A percentile compares a stretch with the other conserved stretches of the same genome.
Conservation (phyloP, 2,888 invertebrate species). For the Pinctada fucata region DNA sequence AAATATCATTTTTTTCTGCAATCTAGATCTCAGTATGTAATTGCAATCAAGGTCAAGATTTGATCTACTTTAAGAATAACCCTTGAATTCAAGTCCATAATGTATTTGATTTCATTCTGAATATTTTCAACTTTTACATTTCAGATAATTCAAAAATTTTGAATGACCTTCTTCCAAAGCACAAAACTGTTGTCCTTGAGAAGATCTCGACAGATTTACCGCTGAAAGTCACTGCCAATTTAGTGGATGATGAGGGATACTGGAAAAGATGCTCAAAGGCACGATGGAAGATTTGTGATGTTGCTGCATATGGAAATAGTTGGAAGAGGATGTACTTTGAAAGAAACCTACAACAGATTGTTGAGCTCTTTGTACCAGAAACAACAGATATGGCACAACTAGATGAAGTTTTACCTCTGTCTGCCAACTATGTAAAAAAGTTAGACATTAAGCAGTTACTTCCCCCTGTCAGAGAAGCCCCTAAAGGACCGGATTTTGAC, state of each 20-base stretch:
- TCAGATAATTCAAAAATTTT: slow-evolving; percentile 74
- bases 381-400: slow-evolving; percentile 71
- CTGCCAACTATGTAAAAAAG: slow-evolving; percentile 73
- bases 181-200: slow-evolving; percentile 73
- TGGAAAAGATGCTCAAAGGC: slow-evolving; percentile 76
- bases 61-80: no score
- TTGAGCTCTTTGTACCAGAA: slow-evolving; percentile 76
- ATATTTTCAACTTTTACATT: slow-evolving; percentile 31
- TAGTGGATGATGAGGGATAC: slow-evolving; percentile 76
- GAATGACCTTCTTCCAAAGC: slow-evolving; percentile 70
- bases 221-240: slow-evolving; percentile 75
- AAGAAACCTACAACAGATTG: slow-evolving; percentile 73
- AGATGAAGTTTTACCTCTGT: slow-evolving; percentile 70
- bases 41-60: no score
- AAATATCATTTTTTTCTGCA: neutral
- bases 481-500: slow-evolving; percentile 73
- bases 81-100: no score
- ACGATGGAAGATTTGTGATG: slow-evolving; percentile 76
- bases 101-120: neutral
- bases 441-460: slow-evolving; percentile 74
- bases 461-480: slow-evolving; percentile 75
- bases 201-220: slow-evolving; percentile 73
- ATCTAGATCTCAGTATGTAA: neutral
- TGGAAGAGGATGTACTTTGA: slow-evolving; percentile 78
- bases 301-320: slow-evolving; percentile 70